These are phyloP conservation scores for Strigamia transsilvanica DNA, from an alignment of 2,888 invertebrate species.

Conservation along the genomic window DNA sequence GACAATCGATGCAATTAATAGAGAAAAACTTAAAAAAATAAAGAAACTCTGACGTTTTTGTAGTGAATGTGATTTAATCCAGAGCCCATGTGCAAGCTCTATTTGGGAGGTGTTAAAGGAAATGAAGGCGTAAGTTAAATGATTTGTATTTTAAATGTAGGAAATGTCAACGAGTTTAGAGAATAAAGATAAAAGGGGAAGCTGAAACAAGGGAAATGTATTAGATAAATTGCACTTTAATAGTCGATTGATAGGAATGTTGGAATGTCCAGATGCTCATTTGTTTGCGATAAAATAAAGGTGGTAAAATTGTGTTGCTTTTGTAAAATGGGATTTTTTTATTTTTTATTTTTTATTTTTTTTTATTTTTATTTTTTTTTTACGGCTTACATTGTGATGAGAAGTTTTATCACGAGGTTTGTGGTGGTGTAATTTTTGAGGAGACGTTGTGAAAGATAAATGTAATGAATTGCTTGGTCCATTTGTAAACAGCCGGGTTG, in stretches of 20 bases:
- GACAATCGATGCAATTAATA: slow-evolving; percentile 34
- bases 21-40: neutral
- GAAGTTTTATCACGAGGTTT: slow-evolving; percentile 24
- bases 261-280: slow-evolving; percentile 12
- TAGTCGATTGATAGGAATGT: slow-evolving; percentile 17
- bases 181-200: slow-evolving; percentile 1
- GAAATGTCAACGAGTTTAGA: slow-evolving; percentile 28
- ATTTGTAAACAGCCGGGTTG: slow-evolving; percentile 3
- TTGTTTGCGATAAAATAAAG: neutral
- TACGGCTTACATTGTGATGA: neutral
- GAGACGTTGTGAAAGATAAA: slow-evolving; percentile 40
- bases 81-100: neutral
- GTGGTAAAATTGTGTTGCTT: slow-evolving; percentile 11
- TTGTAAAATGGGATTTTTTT: neutral
- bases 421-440: slow-evolving; percentile 7
- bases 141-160: slow-evolving; percentile 39
- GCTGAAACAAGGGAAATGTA: slow-evolving; percentile 35
- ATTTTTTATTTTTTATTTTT: too few species aligned
- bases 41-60: neutral
- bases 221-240: slow-evolving; percentile 43
- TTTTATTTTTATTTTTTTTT: too few species aligned
- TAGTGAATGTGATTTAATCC: slow-evolving; percentile 11
- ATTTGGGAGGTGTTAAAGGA: slow-evolving; percentile 27
- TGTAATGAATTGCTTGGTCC: slow-evolving; percentile 16
- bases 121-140: slow-evolving; percentile 33